These are phyloP conservation scores for Gastrophysa polygoni DNA, from an alignment of 2,888 invertebrate genomes.

Conservation along the genomic window DNA sequence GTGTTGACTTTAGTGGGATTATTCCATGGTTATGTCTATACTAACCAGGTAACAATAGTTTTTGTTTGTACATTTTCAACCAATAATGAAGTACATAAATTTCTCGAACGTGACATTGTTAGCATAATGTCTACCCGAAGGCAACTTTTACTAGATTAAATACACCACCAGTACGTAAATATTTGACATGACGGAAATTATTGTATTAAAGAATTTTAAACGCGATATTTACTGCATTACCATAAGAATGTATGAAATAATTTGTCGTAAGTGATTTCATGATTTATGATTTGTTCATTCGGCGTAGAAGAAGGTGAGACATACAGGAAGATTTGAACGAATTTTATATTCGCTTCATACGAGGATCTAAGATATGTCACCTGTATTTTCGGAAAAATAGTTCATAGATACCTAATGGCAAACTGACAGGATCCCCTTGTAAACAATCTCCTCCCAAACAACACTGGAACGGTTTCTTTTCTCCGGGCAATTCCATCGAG, in stretches of 20 bases:
- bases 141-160: conserved; percentile 1
- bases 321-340: too few species aligned
- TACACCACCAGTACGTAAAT: background rate
- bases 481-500: conserved; percentile 80
- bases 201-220: background rate
- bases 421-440: conserved; percentile 77
- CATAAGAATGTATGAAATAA: background rate
- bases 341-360: too few species aligned
- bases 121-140: background rate
- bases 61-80: too few species aligned
- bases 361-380: too few species aligned
- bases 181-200: background rate
- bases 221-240: background rate
- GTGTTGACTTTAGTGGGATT: too few species aligned
- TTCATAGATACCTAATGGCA: conserved; percentile 72
- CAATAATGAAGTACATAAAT: too few species aligned
- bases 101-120: too few species aligned
- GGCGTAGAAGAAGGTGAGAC: too few species aligned
- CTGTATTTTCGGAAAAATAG: background rate
- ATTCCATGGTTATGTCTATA: too few species aligned
- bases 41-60: too few species aligned
- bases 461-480: conserved; percentile 77
- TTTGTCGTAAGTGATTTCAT: background rate
- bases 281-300: background rate
- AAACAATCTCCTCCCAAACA: conserved; percentile 75